Evolutionary conservation across 2,797 vertebrate genomes (phyloP).

Genomic region (Australoheros facetus): DNA sequence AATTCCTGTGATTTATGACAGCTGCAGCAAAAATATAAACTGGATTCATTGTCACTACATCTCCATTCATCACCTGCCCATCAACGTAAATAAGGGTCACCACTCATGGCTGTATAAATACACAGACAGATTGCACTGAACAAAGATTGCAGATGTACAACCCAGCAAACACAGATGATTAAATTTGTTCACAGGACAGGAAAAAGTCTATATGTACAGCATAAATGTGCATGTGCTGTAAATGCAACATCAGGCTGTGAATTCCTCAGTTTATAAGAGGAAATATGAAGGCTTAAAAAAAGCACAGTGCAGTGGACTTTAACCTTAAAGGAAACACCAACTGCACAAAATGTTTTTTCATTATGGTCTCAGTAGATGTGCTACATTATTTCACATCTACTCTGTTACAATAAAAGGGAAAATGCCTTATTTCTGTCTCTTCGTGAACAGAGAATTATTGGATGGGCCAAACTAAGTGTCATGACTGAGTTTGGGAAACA

Average conservation of each 20-base stretch:
- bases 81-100: conserved; percentile 41
- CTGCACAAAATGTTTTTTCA: background rate
- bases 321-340: background rate
- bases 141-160: conserved; percentile 25
- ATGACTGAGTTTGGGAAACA: background rate
- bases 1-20: conserved; percentile 66
- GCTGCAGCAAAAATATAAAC: conserved; percentile 42
- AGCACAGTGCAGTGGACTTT: background rate
- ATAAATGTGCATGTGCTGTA: background rate
- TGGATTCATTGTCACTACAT: conserved; percentile 38
- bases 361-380: background rate
- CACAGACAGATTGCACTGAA: background rate
- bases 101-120: conserved; percentile 24
- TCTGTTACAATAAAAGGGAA: background rate
- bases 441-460: background rate
- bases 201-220: background rate
- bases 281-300: background rate
- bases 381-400: background rate
- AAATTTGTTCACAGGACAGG: conserved; percentile 1
- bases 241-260: background rate
- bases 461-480: background rate
- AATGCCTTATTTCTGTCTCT: background rate
- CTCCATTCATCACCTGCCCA: conserved; percentile 54
- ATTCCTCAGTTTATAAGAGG: background rate
- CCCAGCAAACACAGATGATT: background rate